Conservation (phyloP, 2,888 invertebrate species). For the Drosophila bunnanda region DNA sequence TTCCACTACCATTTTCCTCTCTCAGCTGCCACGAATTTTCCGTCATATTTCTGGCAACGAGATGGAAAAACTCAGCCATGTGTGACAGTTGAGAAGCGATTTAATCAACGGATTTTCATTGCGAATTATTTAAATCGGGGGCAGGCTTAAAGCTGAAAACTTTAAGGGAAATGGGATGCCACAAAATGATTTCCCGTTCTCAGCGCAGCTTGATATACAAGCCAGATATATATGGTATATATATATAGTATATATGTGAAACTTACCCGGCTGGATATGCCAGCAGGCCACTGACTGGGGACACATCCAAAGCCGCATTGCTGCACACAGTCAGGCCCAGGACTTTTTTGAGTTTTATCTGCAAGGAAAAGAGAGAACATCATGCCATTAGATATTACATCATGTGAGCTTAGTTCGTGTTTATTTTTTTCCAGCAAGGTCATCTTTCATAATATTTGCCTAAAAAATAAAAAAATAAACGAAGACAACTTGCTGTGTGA, state of each 20-base stretch:
- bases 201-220: conserved; percentile 6
- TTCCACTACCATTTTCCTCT: conserved; percentile 1
- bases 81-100: conserved; percentile 33
- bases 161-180: conserved; percentile 19
- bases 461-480: conserved; percentile 30
- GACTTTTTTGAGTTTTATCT: conserved; percentile 98
- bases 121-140: conserved; percentile 9
- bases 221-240: conserved; percentile 2
- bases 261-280: conserved; percentile 99
- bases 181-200: conserved; percentile 17
- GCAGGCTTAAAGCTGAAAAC: conserved; percentile 14
- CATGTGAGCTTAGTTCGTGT: conserved; percentile 50
- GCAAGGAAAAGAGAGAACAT: conserved; percentile 81
- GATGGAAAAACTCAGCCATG: conserved; percentile 33
- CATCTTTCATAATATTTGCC: conserved; percentile 52
- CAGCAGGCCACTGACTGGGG: conserved; percentile 93
- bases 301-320: conserved; percentile 96
- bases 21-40: conserved; percentile 33
- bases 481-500: conserved; percentile 53
- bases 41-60: background rate
- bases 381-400: conserved; percentile 54
- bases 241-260: background rate
- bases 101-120: conserved; percentile 41
- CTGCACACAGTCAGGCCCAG: conserved; percentile 97
- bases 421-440: conserved; percentile 50